Evolutionary conservation across 2,113 vertebrate genomes (phyloP).

Genomic region (Pao palembangensis): DNA sequence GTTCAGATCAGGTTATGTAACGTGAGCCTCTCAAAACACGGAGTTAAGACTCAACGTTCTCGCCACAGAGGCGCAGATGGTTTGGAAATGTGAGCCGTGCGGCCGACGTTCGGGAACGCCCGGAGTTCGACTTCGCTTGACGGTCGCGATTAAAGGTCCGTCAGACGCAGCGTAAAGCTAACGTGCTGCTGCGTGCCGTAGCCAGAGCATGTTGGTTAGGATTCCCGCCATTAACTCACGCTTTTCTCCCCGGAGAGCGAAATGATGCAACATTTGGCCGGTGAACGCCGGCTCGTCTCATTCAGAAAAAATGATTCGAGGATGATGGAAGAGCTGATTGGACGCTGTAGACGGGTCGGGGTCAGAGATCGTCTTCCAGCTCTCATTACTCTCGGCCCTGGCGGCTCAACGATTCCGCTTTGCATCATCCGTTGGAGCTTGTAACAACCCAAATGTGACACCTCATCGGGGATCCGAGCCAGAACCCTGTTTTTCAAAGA

Average conservation of each 20-base stretch:
- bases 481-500: slow-evolving; percentile 25
- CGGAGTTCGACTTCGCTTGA: neutral
- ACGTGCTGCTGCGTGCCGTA: slow-evolving; percentile 14
- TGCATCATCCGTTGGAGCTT: slow-evolving; percentile 46
- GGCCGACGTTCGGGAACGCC: too few relatives aligned
- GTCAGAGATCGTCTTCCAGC: slow-evolving; percentile 51
- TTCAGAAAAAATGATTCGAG: slow-evolving; percentile 29
- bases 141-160: too few relatives aligned
- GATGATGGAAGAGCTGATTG: slow-evolving; percentile 57
- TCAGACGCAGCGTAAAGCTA: too few relatives aligned
- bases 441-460: slow-evolving; percentile 74
- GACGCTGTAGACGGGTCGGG: slow-evolving; percentile 51
- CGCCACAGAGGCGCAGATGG: too few relatives aligned
- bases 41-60: too few relatives aligned
- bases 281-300: slow-evolving; percentile 53
- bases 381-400: slow-evolving; percentile 40
- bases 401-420: slow-evolving; percentile 47
- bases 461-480: slow-evolving; percentile 69
- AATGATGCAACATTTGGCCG: slow-evolving; percentile 57
- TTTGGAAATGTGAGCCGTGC: too few relatives aligned
- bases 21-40: neutral
- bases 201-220: slow-evolving; percentile 19
- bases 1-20: slow-evolving; percentile 28
- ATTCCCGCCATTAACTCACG: slow-evolving; percentile 38
- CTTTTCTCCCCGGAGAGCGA: slow-evolving; percentile 15